A percentile compares a stretch with the other conserved stretches of the same genome.
These are phyloP conservation scores for Eueremaeus valkanovi DNA, from an alignment of 2,888 invertebrate genomes.

Conservation along the genomic window DNA sequence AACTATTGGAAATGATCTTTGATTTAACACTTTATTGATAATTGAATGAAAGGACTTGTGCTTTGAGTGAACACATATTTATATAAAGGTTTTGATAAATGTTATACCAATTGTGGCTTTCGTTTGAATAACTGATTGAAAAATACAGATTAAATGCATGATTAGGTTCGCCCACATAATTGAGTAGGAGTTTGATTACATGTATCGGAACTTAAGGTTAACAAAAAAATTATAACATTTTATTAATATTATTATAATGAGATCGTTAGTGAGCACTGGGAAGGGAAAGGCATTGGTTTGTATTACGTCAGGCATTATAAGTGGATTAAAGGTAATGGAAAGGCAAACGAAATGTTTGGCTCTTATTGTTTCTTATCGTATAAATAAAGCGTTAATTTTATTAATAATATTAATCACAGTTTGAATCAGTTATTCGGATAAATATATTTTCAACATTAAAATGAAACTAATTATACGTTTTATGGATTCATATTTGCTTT, in stretches of 20 bases:
- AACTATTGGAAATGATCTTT: no score
- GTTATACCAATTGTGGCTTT: no score
- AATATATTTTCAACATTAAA: not conserved
- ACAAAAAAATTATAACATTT: not conserved
- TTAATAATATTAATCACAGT: not conserved
- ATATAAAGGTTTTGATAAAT: no score
- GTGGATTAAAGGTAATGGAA: not conserved
- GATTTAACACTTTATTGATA: no score
- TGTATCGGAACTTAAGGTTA: not conserved
- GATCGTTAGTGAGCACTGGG: conserved; percentile 9
- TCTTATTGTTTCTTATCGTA: not conserved
- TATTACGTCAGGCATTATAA: conserved; percentile 2
- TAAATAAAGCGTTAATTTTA: not conserved
- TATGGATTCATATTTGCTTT: no score
- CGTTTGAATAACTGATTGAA: not conserved
- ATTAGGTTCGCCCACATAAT: not conserved
- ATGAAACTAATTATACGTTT: not conserved
- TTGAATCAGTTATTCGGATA: not conserved
- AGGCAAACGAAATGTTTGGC: not conserved
- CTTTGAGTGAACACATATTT: no score
- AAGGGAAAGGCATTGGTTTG: not conserved
- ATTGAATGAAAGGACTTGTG: no score
- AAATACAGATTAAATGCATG: not conserved
- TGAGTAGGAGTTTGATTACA: conserved; percentile 6
- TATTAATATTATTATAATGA: conserved; percentile 6